Percentiles rank a stretch among this genome's conserved stretches.
phyloP scores from a whole-genome alignment of 1,140 invertebrate species.

The Anadara kagoshimensis region DNA sequence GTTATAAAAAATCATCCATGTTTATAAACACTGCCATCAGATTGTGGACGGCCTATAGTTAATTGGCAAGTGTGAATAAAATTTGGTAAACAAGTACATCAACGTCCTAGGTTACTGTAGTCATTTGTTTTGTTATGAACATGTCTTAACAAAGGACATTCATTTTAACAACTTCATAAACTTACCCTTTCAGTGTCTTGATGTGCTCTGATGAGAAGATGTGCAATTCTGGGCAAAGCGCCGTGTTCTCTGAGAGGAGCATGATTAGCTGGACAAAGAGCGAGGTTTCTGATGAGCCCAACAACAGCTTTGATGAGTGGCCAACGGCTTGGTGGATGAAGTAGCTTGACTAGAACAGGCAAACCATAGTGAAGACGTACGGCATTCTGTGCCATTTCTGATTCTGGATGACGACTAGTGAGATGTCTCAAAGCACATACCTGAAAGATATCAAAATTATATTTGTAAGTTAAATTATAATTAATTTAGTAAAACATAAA shows the following conservation, averaged over 20 bases:
- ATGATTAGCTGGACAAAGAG: constrained; percentile 96
- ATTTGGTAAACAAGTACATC: too few relatives aligned
- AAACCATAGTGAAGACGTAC: constrained; percentile 95
- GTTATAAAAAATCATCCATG: too few relatives aligned
- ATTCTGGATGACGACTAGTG: constrained; percentile 95
- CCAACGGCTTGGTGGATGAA: constrained; percentile 78
- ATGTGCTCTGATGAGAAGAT: constrained; percentile 93
- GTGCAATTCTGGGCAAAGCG: constrained; percentile 92
- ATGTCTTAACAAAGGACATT: too few relatives aligned
- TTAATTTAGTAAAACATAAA: too few relatives aligned
- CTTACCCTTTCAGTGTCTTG: constrained; percentile 91
- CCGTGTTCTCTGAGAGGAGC: constrained; percentile 94
- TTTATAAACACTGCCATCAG: too few relatives aligned
- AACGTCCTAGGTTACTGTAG: too few relatives aligned
- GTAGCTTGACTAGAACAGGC: constrained; percentile 94
- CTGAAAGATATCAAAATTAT: constrained; percentile 48
- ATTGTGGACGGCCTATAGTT: too few relatives aligned
- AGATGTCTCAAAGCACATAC: constrained; percentile 97
- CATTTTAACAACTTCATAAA: constrained; percentile 28
- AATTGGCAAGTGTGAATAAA: too few relatives aligned
- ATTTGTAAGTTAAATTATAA: too few relatives aligned
- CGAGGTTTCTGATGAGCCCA: constrained; percentile 96
- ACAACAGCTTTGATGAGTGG: constrained; percentile 85
- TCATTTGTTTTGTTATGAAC: too few relatives aligned
- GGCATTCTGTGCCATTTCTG: constrained; percentile 97